These are phyloP conservation scores for Phylloscopus whistleri DNA, from an alignment of 2,113 vertebrate genomes.

Conservation along the genomic window DNA sequence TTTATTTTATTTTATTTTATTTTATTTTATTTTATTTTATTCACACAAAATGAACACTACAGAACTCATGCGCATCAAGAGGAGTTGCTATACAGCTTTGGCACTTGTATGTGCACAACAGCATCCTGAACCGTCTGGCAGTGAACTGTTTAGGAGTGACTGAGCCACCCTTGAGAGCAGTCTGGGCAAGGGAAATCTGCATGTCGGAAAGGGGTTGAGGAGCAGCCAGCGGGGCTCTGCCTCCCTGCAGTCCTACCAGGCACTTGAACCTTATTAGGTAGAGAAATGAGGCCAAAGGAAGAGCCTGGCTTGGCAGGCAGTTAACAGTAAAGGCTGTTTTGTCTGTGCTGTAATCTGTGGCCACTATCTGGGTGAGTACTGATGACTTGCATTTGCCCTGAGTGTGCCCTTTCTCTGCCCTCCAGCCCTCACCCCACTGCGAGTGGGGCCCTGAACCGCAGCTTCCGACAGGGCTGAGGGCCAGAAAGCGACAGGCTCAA, in stretches of 20 bases:
- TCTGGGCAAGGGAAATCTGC: neutral
- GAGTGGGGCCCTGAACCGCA: rapidly evolving
- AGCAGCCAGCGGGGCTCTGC: neutral
- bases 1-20: too few relatives aligned
- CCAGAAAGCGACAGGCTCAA: neutral
- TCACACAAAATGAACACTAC: neutral
- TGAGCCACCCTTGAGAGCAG: neutral
- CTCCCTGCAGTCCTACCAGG: neutral
- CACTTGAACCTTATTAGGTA: neutral
- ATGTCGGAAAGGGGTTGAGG: rapidly evolving
- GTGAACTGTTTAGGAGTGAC: neutral
- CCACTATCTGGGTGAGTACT: neutral
- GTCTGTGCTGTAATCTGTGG: neutral
- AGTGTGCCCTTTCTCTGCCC: neutral
- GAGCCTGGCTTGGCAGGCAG: neutral
- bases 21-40: too few relatives aligned
- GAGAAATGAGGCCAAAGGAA: neutral
- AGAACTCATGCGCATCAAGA: neutral
- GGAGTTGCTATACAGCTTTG: neutral
- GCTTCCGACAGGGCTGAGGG: neutral
- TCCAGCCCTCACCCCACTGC: neutral
- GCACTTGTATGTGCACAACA: neutral
- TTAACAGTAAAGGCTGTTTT: neutral
- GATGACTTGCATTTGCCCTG: neutral
- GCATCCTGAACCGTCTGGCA: neutral